These are phyloP conservation scores for Diadema setosum DNA, from an alignment of 35 echinoderm and acorn worm genomes.

Conservation along the genomic window DNA sequence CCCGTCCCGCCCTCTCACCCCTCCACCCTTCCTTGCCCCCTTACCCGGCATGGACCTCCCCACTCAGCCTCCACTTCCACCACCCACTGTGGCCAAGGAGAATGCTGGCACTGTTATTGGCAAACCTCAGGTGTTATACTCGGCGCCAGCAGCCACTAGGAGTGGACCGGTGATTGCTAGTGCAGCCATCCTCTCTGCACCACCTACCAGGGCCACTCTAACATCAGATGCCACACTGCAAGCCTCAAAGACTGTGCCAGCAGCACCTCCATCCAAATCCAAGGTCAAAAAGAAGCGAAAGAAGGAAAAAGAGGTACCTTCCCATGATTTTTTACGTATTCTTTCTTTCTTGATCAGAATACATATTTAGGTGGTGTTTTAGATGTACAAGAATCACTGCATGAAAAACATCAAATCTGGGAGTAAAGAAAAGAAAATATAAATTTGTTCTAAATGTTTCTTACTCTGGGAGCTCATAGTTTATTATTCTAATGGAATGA, in stretches of 20 bases:
- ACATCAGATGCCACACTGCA: too few relatives aligned
- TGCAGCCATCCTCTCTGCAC: conserved; percentile 23
- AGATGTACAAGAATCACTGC: too few relatives aligned
- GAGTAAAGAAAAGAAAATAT: too few relatives aligned
- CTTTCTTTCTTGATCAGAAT: not conserved
- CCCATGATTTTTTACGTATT: not conserved
- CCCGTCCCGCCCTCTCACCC: conserved; percentile 15
- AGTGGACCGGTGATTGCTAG: conserved; percentile 16
- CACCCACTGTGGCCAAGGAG: not conserved
- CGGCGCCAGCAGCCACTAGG: not conserved
- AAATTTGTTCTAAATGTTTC: too few relatives aligned
- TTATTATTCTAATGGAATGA: too few relatives aligned
- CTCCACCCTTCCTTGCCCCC: conserved; percentile 25
- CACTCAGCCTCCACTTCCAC: not conserved
- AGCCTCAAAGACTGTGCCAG: conserved; percentile 3
- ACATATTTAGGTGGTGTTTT: too few relatives aligned
- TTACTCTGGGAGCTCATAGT: too few relatives aligned
- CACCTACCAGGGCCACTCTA: not conserved
- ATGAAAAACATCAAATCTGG: too few relatives aligned
- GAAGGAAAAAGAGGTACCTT: conserved; percentile 44
- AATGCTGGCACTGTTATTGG: conserved; percentile 40
- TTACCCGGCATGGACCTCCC: not conserved
- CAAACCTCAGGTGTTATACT: conserved; percentile 72
- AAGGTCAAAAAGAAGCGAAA: conserved; percentile 49
- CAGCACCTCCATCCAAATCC: not conserved